A percentile compares a stretch with the other conserved stretches of the same genome.
These are phyloP conservation scores for Poicephalus meyeri DNA, from an alignment of 2,113 vertebrate genomes.

Conservation along the genomic window DNA sequence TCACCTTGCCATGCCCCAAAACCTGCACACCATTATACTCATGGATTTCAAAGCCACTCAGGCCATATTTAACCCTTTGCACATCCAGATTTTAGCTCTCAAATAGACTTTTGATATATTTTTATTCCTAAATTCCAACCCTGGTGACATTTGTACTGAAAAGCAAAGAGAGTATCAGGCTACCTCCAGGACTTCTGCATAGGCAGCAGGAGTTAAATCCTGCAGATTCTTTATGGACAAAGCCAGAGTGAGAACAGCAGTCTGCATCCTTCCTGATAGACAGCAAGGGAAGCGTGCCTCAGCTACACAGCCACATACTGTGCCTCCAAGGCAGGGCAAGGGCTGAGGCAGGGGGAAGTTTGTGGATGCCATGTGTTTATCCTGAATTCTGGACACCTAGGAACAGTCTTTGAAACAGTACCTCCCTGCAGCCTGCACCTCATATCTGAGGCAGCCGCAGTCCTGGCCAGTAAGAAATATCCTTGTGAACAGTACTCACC, in stretches of 20 bases:
- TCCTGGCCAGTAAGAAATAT: background rate
- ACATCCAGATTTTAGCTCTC: background rate
- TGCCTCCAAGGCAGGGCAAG: background rate
- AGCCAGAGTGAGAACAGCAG: background rate
- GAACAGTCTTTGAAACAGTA: background rate
- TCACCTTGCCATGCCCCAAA: background rate
- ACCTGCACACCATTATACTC: background rate
- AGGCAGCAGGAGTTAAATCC: background rate
- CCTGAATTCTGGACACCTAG: background rate
- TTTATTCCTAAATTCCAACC: background rate
- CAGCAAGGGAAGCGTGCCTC: background rate
- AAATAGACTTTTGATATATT: background rate
- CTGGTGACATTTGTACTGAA: background rate
- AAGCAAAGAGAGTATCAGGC: background rate
- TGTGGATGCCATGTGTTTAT: background rate
- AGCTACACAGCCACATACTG: background rate
- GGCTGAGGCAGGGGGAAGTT: background rate
- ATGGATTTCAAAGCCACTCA: background rate
- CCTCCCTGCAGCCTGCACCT: background rate
- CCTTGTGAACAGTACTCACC: background rate
- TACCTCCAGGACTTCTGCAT: background rate
- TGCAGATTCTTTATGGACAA: background rate
- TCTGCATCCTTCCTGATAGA: fast-evolving
- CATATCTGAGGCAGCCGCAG: background rate
- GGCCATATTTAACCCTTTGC: background rate